These are phyloP conservation scores for Dolichallabes microphthalmus DNA, from an alignment of 2,113 vertebrate genomes.

Conservation along the genomic window DNA sequence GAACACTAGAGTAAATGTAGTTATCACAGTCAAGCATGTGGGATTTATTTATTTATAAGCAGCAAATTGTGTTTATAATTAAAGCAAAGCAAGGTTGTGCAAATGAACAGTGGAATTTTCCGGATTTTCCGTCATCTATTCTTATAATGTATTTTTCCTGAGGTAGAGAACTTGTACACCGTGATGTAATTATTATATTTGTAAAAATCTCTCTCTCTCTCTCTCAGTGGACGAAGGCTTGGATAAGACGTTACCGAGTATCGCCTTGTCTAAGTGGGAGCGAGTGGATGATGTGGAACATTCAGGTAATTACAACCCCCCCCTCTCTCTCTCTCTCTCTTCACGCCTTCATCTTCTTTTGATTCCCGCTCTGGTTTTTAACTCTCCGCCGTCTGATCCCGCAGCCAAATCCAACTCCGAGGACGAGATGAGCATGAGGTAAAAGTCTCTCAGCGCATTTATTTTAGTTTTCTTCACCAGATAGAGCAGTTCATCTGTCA, in stretches of 20 bases:
- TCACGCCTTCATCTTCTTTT: neutral
- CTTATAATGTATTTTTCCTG: neutral
- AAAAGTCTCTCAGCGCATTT: neutral
- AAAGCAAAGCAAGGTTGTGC: neutral
- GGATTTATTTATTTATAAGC: too few relatives aligned
- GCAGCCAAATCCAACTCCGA: slow-evolving; percentile 66
- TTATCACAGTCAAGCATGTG: neutral
- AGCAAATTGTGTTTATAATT: neutral
- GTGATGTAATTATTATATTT: neutral
- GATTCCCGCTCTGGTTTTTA: neutral
- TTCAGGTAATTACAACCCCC: slow-evolving; percentile 58
- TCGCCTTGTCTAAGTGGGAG: slow-evolving; percentile 80
- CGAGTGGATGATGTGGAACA: slow-evolving; percentile 62
- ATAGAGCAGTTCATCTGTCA: neutral
- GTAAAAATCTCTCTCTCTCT: neutral
- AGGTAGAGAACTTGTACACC: neutral
- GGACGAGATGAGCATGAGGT: slow-evolving; percentile 63
- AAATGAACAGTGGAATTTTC: neutral
- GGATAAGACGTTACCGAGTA: slow-evolving; percentile 59
- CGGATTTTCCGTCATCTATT: neutral
- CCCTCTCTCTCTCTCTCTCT: too few relatives aligned
- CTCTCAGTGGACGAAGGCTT: slow-evolving; percentile 67
- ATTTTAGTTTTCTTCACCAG: neutral
- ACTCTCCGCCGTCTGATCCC: slow-evolving; percentile 33
- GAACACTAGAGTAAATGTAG: neutral